phyloP scores from a whole-genome alignment of 2,797 vertebrate species.

The Thaleichthys pacificus region DNA sequence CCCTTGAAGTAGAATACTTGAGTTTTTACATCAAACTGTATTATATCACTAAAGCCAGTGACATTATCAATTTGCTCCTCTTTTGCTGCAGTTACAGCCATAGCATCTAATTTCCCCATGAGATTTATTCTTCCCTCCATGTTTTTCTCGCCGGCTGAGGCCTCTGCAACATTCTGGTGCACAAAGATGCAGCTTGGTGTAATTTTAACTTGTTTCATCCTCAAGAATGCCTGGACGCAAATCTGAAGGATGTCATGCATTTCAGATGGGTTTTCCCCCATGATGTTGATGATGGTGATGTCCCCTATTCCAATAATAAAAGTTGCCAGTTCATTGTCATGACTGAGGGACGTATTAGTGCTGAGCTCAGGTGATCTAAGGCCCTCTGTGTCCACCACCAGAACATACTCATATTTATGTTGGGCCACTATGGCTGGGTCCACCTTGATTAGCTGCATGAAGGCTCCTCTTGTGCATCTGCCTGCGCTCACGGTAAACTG shows the following conservation, averaged over 20 bases:
- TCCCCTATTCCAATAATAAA: slow-evolving; percentile 79
- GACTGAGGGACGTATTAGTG: slow-evolving; percentile 35
- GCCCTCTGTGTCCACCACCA: slow-evolving; percentile 77
- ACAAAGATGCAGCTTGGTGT: slow-evolving; percentile 66
- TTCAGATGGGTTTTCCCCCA: slow-evolving; percentile 77
- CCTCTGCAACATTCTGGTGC: slow-evolving; percentile 62
- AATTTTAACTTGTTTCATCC: slow-evolving; percentile 73
- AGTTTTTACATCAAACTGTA: slow-evolving; percentile 68
- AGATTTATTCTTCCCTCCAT: slow-evolving; percentile 66
- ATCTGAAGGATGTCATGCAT: too few relatives aligned
- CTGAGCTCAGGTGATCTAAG: slow-evolving; percentile 65
- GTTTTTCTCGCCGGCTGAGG: slow-evolving; percentile 70
- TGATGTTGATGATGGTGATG: slow-evolving; percentile 77
- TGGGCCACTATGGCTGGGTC: slow-evolving; percentile 39
- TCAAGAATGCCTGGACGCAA: slow-evolving; percentile 62
- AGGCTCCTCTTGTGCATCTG: slow-evolving; percentile 78
- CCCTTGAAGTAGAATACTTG: slow-evolving; percentile 76
- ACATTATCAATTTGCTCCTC: slow-evolving; percentile 58
- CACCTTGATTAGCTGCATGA: slow-evolving; percentile 72
- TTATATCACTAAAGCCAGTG: slow-evolving; percentile 68
- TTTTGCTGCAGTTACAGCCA: slow-evolving; percentile 65
- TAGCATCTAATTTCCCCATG: slow-evolving; percentile 73
- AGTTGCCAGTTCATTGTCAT: slow-evolving; percentile 61
- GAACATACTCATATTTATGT: slow-evolving; percentile 56
- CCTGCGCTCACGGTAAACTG: slow-evolving; percentile 76